Percentiles rank a stretch among this genome's conserved stretches.
Evolutionary conservation across 2,888 invertebrate genomes (phyloP).

Genomic region (Troides oblongomaculatus): DNA sequence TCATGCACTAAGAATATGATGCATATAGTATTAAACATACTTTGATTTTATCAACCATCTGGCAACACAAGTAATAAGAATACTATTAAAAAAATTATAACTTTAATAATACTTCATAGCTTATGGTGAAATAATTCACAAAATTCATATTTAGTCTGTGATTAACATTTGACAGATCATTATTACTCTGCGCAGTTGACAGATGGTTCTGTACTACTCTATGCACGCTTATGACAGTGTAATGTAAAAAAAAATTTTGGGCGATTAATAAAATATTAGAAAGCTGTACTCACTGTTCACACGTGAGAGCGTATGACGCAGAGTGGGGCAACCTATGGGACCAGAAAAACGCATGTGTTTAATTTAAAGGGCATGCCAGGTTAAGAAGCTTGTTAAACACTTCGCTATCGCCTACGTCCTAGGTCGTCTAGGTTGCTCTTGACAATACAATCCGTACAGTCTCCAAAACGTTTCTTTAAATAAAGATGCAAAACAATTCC

Average conservation of each 20-base stretch:
- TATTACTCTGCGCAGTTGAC: slow-evolving; percentile 8
- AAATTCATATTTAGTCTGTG: neutral
- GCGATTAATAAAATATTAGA: slow-evolving; percentile 45
- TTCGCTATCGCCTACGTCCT: slow-evolving; percentile 12
- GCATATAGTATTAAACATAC: slow-evolving; percentile 2
- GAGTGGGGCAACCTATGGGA: slow-evolving; percentile 81
- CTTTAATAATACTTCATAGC: neutral
- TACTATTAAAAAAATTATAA: neutral
- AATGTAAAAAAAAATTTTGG: slow-evolving; percentile 7
- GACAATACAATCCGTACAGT: too few species aligned
- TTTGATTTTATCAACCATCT: slow-evolving; percentile 7
- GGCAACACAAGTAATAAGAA: slow-evolving; percentile 4
- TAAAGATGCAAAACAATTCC: neutral
- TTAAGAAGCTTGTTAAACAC: slow-evolving; percentile 70
- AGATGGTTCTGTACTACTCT: slow-evolving; percentile 15
- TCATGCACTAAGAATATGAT: slow-evolving; percentile 18
- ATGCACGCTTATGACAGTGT: slow-evolving; percentile 9
- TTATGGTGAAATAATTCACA: neutral
- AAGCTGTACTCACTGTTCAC: slow-evolving; percentile 83
- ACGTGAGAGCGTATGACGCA: slow-evolving; percentile 82
- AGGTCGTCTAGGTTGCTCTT: neutral
- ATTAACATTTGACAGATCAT: neutral
- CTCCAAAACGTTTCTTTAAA: too few species aligned
- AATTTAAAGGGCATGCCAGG: slow-evolving; percentile 68
- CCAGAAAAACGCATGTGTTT: slow-evolving; percentile 74